Evolutionary conservation across 1,140 invertebrate genomes (phyloP), one percentile per base, ranked within the genome.

Genomic region (Neotoxoptera formosana): DNA sequence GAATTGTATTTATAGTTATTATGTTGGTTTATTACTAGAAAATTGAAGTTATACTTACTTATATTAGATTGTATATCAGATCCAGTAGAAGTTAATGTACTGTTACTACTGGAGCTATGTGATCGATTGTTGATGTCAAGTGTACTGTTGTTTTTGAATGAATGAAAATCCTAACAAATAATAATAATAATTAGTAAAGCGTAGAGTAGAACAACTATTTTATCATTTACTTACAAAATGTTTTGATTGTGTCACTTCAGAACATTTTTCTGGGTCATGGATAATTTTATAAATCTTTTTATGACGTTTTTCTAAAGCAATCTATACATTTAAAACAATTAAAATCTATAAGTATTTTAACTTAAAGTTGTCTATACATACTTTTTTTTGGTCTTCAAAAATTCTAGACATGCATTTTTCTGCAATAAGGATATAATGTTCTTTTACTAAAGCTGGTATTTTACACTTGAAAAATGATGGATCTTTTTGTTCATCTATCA

Each of bases 341-440:
- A 76, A n/a, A 67, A 60, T 20, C 1, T 45, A 45, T 45, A 45
- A 90, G n/a, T 30, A 0, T 86, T 67, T n/a, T 23, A 36, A 60
- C 2, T 90, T 60, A 1, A 23, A 67, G 0, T 30, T 60, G 25
- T 41, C 7, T 20, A 91, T 76, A 48, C 41, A 36, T 56, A 93
- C 91, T 45, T 86, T 93, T 36, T 93, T 93, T 84, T 93, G 91
- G 25, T 93, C 91, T 21, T 93, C 91, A 86, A 93, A 93, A 36
- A 93, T 51, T 84, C 91, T 93, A 53, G 91, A 53, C 76, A 93
- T 93, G 20, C 81, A 93, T 93, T 93, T 83, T 41, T 93, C 36
- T 30, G 48, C 21, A 30, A 93, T 84, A 86, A 25, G 9, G 25
- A n/a, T 86, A 84, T 56, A 86, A 36, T 93, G 34, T 84, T 93